Conservation (phyloP, 1,140 invertebrate species). For the Tetramorium simillimum region DNA sequence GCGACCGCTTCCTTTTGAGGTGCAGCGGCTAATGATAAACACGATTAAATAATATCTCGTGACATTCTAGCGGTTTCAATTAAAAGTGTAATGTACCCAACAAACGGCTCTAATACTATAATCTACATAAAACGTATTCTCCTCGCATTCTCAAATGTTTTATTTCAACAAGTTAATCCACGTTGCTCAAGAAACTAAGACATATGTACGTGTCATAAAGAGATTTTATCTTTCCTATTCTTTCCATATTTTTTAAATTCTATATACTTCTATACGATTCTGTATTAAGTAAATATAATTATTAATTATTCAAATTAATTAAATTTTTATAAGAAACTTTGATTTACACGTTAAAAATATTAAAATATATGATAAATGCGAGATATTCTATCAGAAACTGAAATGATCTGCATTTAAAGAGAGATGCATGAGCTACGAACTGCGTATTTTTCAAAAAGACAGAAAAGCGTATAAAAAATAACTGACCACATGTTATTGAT, state of each 20-base stretch:
- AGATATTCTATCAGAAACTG: background rate
- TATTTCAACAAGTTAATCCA: background rate
- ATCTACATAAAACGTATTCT: no score
- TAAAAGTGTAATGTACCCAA: constrained; percentile 19
- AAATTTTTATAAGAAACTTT: background rate
- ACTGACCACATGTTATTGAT: background rate
- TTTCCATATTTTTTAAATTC: background rate
- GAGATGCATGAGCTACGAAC: background rate
- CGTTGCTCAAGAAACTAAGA: background rate
- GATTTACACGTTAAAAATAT: background rate
- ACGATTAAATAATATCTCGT: constrained; percentile 38
- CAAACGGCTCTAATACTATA: background rate
- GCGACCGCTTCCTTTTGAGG: constrained; percentile 57
- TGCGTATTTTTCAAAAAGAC: background rate
- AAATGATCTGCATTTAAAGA: background rate
- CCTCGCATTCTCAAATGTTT: background rate
- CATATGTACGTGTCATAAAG: background rate
- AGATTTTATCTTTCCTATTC: background rate
- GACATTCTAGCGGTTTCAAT: background rate
- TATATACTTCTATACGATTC: background rate
- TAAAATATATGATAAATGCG: background rate
- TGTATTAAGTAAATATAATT: background rate
- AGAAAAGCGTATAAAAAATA: constrained; percentile 16
- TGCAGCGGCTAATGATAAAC: constrained; percentile 26
- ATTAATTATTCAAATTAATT: background rate